Evolutionary conservation across 2,797 vertebrate species (phyloP), one percentile per base, ranked within the genome.

Genomic region (Sebastes hubbsi): DNA sequence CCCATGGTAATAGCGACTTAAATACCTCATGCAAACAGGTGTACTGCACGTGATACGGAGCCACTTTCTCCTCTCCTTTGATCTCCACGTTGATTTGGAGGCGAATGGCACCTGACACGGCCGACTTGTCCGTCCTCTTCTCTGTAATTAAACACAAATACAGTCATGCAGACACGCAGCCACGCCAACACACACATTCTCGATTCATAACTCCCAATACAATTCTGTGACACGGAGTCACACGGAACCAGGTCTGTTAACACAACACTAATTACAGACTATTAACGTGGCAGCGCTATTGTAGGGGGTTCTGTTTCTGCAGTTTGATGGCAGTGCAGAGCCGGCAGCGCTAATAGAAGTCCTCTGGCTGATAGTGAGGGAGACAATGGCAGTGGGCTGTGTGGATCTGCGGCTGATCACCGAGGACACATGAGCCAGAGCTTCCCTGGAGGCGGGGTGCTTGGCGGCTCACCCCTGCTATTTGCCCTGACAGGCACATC

Each of bases 81-180:
- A 99, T 99, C 94, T 99, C 99, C 85, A 99, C 98, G 0, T 91
- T 99, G 94, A 99, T 99, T 70, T 99, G 99, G n/a, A 99, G 95
- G 77, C 98, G 97, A 85, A 99, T 99, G 82, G 99, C 99, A 3
- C 99, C 99, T 0, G 99, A 99, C 77, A 99, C 99, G 0, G 98
- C 99, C 2, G 99, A 99, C 90, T 99, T 99, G 92, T 99, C 99
- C 0, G 99, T 99, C 86, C 99, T 95, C 86, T 99, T 99, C 92
- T 99, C 99, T 99, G 91, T 74, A 88, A 83, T 83, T 46, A 62
- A 74, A 88, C 61, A 82, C 49, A 92, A 55, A 75, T 6, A 73
- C 22, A 66, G 38, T 66, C 25, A 77, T 6, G 59, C 9, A 18
- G 52, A 34, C 54, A 55, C 27, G 22, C 20, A 27, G 2, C 29